Evolutionary conservation across 2,797 vertebrate genomes (phyloP).

Genomic region (Hypotaenidia philippensis): DNA sequence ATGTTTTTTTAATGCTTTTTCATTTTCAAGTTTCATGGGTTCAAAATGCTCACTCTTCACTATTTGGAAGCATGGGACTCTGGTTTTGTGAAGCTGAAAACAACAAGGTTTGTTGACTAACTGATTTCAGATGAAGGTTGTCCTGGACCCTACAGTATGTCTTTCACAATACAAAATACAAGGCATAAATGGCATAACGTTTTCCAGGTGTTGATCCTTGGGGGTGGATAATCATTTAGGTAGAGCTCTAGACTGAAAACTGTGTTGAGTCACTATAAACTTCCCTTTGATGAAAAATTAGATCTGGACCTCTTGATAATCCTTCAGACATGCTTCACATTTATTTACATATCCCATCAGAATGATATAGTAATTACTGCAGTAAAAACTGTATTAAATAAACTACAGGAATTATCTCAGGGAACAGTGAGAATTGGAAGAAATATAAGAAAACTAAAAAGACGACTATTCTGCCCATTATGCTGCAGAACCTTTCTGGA

Average conservation of each 20-base stretch:
- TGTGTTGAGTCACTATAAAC: accelerated
- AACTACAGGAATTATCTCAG: not conserved
- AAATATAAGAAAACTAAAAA: not conserved
- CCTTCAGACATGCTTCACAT: not conserved
- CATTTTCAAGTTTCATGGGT: not conserved
- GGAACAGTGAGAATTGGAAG: not conserved
- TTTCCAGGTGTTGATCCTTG: not conserved
- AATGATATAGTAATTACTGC: not conserved
- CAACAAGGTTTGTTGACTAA: not conserved
- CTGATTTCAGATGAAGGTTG: not conserved
- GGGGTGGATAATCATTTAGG: not conserved
- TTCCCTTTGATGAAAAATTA: not conserved
- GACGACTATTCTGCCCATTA: not conserved
- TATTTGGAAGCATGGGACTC: not conserved
- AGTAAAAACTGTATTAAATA: not conserved
- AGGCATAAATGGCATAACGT: not conserved
- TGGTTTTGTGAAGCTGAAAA: not conserved
- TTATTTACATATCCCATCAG: not conserved
- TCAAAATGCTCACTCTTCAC: not conserved
- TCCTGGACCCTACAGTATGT: not conserved
- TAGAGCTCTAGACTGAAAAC: not conserved
- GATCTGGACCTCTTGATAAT: not conserved
- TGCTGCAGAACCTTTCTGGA: not conserved
- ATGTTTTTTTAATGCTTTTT: not conserved
- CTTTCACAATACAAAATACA: not conserved